These are phyloP conservation scores for Neogale vison DNA, from an alignment of 2,113 vertebrate genomes.

Conservation along the genomic window DNA sequence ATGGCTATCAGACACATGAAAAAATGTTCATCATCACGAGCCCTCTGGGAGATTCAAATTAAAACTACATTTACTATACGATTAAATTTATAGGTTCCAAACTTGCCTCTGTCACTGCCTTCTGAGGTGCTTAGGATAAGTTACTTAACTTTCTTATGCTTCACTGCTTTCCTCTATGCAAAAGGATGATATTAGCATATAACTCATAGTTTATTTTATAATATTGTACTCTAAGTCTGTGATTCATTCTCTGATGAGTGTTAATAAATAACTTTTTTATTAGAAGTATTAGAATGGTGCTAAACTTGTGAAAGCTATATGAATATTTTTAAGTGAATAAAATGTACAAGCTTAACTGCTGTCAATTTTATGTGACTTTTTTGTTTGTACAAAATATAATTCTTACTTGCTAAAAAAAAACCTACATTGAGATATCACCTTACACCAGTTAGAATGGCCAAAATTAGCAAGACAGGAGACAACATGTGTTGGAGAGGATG, in stretches of 20 bases:
- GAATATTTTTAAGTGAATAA: slow-evolving; percentile 2
- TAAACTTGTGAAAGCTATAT: neutral
- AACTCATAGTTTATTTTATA: neutral
- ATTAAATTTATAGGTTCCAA: neutral
- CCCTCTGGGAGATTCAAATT: no score
- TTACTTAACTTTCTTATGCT: neutral
- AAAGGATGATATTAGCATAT: neutral
- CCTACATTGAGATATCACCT: no score
- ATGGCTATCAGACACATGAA: no score
- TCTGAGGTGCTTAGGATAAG: neutral
- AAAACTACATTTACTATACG: neutral
- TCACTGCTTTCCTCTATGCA: neutral
- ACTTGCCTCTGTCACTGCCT: neutral
- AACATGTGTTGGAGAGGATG: no score
- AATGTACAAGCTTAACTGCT: neutral
- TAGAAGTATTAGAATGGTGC: neutral
- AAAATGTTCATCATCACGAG: no score
- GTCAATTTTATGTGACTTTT: neutral
- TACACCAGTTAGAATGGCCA: no score
- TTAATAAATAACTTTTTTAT: neutral
- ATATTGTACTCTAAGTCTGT: neutral
- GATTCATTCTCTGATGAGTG: neutral
- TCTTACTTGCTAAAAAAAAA: neutral
- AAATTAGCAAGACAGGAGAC: no score
- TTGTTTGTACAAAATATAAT: neutral